Percentiles rank a stretch among this genome's conserved stretches.
Conservation (phyloP, 2,888 invertebrate species). For the Thera obeliscata region DNA sequence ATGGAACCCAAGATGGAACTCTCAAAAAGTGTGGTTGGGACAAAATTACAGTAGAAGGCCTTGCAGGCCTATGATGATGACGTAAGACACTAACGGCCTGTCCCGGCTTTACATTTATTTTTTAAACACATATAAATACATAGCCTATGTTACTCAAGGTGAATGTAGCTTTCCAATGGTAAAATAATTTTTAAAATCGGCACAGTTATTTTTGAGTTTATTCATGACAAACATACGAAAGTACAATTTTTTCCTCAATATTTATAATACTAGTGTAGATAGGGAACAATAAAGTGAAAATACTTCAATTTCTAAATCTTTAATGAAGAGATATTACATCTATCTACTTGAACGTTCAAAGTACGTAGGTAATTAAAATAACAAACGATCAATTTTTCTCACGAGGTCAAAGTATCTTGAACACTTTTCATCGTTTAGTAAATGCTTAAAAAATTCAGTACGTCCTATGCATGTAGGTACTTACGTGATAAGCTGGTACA, state of each 20-base stretch:
- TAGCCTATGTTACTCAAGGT: neutral
- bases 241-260: too few species aligned
- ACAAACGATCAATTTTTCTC: constrained; percentile 23
- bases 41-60: neutral
- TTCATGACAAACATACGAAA: too few species aligned
- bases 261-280: too few species aligned
- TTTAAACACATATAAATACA: neutral
- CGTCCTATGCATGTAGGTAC: constrained; percentile 15
- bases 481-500: constrained; percentile 47
- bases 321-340: neutral
- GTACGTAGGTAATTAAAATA: constrained; percentile 14
- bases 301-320: constrained; percentile 6
- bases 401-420: constrained; percentile 29
- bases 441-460: constrained; percentile 35
- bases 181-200: neutral
- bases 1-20: too few species aligned
- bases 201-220: too few species aligned
- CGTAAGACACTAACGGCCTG: too few species aligned
- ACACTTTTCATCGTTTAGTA: constrained; percentile 35
- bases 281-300: constrained; percentile 1
- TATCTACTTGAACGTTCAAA: neutral
- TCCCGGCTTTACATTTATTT: too few species aligned
- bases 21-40: too few species aligned
- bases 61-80: too few species aligned
- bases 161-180: too few species aligned